A percentile compares a stretch with the other conserved stretches of the same genome.
phyloP scores from a whole-genome alignment of 1,140 invertebrate genomes.

The Glossosoma conforme region DNA sequence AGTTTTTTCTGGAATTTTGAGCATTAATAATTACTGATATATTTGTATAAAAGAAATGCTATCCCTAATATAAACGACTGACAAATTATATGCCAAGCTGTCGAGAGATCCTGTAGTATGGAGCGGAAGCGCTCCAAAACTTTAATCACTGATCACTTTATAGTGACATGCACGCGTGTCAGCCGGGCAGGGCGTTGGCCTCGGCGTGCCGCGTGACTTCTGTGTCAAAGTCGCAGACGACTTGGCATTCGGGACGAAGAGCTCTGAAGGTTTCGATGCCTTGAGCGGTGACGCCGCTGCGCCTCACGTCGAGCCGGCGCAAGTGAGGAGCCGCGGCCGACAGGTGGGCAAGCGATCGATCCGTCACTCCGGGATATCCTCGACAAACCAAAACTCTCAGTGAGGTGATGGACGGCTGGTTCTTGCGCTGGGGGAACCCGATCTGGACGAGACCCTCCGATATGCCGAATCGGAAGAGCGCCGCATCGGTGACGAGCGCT shows the following conservation, averaged over 20 bases:
- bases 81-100: too few species aligned
- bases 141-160: too few species aligned
- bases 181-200: too few species aligned
- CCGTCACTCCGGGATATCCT: conserved; percentile 59
- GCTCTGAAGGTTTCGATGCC: conserved; percentile 54
- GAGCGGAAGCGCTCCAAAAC: too few species aligned
- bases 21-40: too few species aligned
- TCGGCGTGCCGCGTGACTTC: too few species aligned
- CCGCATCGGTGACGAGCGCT: conserved; percentile 18
- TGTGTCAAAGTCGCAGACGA: too few species aligned
- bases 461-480: conserved; percentile 39
- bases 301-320: conserved; percentile 55
- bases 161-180: too few species aligned
- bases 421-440: background rate
- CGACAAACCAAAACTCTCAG: conserved; percentile 43
- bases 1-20: too few species aligned
- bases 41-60: too few species aligned
- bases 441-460: conserved; percentile 18
- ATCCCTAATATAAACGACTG: too few species aligned
- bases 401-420: conserved; percentile 5
- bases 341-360: conserved; percentile 58
- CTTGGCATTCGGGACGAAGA: conserved; percentile 46
- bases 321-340: conserved; percentile 55
- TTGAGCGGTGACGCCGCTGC: conserved; percentile 51
- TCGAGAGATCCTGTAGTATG: too few species aligned